Conservation (phyloP, 2,797 vertebrate species). For the Cyprinella venusta region DNA sequence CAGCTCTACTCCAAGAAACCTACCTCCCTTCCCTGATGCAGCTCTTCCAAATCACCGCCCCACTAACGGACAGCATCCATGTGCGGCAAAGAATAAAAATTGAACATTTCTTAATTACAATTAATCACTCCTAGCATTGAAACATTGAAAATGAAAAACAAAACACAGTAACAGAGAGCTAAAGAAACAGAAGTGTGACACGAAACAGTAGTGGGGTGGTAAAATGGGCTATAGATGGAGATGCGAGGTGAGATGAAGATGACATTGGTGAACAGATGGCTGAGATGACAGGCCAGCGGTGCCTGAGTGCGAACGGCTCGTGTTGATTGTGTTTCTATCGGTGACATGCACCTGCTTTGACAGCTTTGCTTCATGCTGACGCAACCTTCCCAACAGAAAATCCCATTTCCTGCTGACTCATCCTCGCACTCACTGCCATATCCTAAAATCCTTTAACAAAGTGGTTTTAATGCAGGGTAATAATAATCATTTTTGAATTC, state of each 20-base stretch:
- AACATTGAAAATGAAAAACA: background rate
- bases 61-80: slow-evolving; percentile 47
- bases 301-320: background rate
- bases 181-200: background rate
- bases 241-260: slow-evolving; percentile 2
- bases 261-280: slow-evolving; percentile 44
- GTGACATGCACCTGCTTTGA: slow-evolving; percentile 12
- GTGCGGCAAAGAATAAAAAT: slow-evolving; percentile 45
- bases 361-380: slow-evolving; percentile 24
- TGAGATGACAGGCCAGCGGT: slow-evolving; percentile 19
- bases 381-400: background rate
- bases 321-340: background rate
- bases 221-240: background rate
- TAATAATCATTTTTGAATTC: background rate
- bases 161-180: no score
- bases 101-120: slow-evolving; percentile 1
- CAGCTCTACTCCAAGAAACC: slow-evolving; percentile 36
- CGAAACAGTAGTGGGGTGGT: background rate
- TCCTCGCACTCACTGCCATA: background rate
- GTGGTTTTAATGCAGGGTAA: background rate
- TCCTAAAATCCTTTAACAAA: slow-evolving; percentile 13
- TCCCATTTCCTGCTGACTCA: slow-evolving; percentile 13
- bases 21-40: slow-evolving; percentile 68
- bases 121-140: background rate
- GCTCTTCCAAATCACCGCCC: slow-evolving; percentile 63